Conservation (phyloP, 2,888 invertebrate genomes). For the Panopea generosa region DNA sequence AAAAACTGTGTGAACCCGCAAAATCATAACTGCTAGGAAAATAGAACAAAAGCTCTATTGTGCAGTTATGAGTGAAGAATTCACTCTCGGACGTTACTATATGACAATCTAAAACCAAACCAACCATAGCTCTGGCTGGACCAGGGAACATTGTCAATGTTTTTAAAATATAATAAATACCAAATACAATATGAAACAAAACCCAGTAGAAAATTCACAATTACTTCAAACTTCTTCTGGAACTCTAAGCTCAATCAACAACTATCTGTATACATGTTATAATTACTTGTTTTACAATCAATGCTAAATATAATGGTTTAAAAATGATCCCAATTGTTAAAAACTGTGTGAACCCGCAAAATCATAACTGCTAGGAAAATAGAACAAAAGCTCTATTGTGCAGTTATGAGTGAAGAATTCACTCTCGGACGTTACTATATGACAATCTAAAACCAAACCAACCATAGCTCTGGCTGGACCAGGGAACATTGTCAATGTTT, state of each 20-base stretch:
- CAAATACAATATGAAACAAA: no score
- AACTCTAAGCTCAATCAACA: no score
- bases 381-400: neutral
- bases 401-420: slow-evolving; percentile 55
- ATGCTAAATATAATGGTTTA: no score
- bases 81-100: slow-evolving; percentile 50
- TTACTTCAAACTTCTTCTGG: no score
- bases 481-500: no score
- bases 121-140: slow-evolving; percentile 32
- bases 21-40: neutral
- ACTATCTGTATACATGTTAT: no score
- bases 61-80: slow-evolving; percentile 52
- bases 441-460: slow-evolving; percentile 65
- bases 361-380: neutral
- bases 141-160: no score
- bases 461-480: slow-evolving; percentile 31
- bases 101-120: slow-evolving; percentile 66
- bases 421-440: slow-evolving; percentile 50
- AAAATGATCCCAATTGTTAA: no score
- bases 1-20: slow-evolving; percentile 1
- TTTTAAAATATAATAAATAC: neutral
- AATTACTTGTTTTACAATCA: no score
- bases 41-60: neutral
- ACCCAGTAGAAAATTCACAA: no score
- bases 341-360: slow-evolving; percentile 1